phyloP scores from a whole-genome alignment of 2,888 invertebrate genomes.

The Timema cristinae region DNA sequence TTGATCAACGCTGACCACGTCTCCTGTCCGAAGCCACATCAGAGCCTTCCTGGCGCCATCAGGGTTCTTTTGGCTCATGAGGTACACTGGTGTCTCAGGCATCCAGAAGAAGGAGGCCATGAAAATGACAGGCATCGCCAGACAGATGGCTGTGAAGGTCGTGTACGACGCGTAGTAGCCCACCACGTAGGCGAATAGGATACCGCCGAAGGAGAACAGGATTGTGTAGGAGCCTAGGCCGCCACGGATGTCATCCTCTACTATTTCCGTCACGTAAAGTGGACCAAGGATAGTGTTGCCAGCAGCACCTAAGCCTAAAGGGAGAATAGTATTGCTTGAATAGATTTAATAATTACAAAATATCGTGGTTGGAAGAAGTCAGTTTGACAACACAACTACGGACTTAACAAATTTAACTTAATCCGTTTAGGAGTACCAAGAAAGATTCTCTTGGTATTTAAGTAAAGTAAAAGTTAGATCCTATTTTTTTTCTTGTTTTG shows the following conservation, averaged over 20 bases:
- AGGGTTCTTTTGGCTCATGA: constrained; percentile 45
- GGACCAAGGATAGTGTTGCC: constrained; percentile 45
- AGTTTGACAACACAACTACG: too few relatives aligned
- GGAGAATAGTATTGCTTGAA: too few relatives aligned
- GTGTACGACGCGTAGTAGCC: constrained; percentile 52
- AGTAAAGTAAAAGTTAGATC: too few relatives aligned
- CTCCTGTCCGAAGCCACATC: constrained; percentile 37
- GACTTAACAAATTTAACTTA: too few relatives aligned
- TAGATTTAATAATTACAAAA: too few relatives aligned
- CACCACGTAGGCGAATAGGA: constrained; percentile 48
- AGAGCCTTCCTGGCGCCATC: constrained; percentile 46
- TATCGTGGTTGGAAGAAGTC: too few relatives aligned
- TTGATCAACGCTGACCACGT: constrained; percentile 34
- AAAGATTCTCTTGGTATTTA: too few relatives aligned
- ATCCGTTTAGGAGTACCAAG: too few relatives aligned
- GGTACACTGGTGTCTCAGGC: constrained; percentile 59
- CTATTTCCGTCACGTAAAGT: constrained; percentile 59
- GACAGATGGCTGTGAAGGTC: constrained; percentile 49
- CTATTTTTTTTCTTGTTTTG: too few relatives aligned
- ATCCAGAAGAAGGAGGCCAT: constrained; percentile 47
- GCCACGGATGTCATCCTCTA: constrained; percentile 56
- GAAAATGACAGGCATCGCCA: constrained; percentile 49
- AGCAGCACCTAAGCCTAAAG: constrained; percentile 50
- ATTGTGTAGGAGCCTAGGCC: constrained; percentile 53
- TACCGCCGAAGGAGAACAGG: constrained; percentile 46